Conservation (phyloP, 2,888 invertebrate species). For the Blastobasis adustella region DNA sequence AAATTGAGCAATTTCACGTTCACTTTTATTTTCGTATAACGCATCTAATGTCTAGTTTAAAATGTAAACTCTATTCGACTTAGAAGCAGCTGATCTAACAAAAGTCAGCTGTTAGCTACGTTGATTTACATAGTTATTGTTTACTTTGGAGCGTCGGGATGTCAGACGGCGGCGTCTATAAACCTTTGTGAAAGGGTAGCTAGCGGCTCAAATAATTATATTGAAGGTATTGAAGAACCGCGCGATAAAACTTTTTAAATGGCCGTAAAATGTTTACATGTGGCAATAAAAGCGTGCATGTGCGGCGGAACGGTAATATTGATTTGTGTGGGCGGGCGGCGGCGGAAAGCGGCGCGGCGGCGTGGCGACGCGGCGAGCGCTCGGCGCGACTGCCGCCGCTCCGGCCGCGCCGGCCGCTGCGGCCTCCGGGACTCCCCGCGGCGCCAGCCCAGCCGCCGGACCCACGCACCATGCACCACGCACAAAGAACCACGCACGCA, state of each 20-base stretch:
- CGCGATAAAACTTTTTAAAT: conserved; percentile 35
- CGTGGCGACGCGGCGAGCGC: conserved; percentile 52
- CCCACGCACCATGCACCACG: conserved; percentile 12
- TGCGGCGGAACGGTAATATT: conserved; percentile 38
- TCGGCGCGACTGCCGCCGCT: conserved; percentile 52
- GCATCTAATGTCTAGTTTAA: conserved; percentile 3
- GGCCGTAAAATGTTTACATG: conserved; percentile 33
- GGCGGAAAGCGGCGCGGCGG: conserved; percentile 29
- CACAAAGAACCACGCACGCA: no score
- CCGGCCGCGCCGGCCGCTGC: conserved; percentile 21
- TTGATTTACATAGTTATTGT: conserved; percentile 32
- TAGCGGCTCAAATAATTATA: conserved; percentile 15
- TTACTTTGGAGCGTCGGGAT: conserved; percentile 27
- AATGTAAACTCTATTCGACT: no score
- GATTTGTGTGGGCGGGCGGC: conserved; percentile 39
- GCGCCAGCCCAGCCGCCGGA: conserved; percentile 18
- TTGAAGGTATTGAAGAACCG: conserved; percentile 17
- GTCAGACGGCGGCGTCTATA: conserved; percentile 15
- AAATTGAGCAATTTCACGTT: conserved; percentile 4
- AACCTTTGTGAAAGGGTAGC: conserved; percentile 11
- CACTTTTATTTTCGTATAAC: conserved; percentile 5
- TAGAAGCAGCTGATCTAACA: conserved; percentile 23
- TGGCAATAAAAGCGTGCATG: conserved; percentile 33
- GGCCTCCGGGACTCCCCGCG: conserved; percentile 32
- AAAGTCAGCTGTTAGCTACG: conserved; percentile 34